Evolutionary conservation across 1,140 invertebrate species (phyloP).

Genomic region (Drosophila saltans): DNA sequence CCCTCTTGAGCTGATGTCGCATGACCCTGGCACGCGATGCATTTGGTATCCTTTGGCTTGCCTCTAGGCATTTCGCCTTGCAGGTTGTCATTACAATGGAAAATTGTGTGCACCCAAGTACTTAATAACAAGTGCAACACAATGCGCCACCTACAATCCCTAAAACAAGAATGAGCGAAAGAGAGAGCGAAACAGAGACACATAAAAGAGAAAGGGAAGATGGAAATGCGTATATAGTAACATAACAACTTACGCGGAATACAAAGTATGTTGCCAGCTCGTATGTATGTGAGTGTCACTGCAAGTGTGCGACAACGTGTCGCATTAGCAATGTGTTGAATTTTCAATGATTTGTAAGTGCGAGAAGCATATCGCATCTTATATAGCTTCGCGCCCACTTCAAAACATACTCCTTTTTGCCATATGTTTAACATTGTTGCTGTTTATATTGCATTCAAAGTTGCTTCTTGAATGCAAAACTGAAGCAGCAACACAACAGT

Average conservation of each 20-base stretch:
- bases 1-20: conserved; percentile 63
- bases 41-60: conserved; percentile 40
- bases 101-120: conserved; percentile 76
- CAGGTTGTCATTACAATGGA: conserved; percentile 77
- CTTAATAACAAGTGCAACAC: conserved; percentile 79
- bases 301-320: conserved; percentile 59
- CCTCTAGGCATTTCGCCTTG: conserved; percentile 75
- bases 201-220: too few species aligned
- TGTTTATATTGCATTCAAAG: conserved; percentile 39
- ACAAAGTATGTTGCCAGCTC: conserved; percentile 48
- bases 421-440: conserved; percentile 58
- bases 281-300: too few species aligned
- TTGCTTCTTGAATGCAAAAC: conserved; percentile 22
- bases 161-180: not conserved
- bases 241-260: conserved; percentile 39
- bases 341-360: conserved; percentile 80
- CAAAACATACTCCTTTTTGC: conserved; percentile 28
- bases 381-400: conserved; percentile 38
- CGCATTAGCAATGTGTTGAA: conserved; percentile 78
- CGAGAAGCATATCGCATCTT: conserved; percentile 29
- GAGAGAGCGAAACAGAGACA: not conserved
- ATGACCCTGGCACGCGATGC: conserved; percentile 72
- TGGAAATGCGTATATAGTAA: not conserved
- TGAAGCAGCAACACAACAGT: not conserved
- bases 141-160: conserved; percentile 53